Evolutionary conservation across 1,140 invertebrate species (phyloP), one percentile per base, ranked within the genome.

Genomic region (Ostrea edulis): DNA sequence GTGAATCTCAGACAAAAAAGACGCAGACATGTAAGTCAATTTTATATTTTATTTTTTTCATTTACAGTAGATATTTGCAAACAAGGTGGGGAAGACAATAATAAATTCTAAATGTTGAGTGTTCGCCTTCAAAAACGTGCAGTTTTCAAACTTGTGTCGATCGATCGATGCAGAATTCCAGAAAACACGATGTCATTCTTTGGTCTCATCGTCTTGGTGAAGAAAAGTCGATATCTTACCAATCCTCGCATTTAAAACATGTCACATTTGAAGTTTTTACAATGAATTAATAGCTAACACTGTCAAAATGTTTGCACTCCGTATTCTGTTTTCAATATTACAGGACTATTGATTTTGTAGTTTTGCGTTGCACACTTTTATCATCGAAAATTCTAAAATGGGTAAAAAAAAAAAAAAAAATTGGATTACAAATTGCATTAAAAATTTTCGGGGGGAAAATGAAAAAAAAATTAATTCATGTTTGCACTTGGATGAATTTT

Each of bases 1-100:
- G 89, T 89, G 89, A 89, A 89, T 89, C 89, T 87, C 89, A 89
- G 71, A 87, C 89, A 51, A 89, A 89, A 89, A 87, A 86, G 86
- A 89, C 89, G 62, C 86, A 87, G 51, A 87, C 86, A 54, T 89
- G 89, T 89, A 90, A 87, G 86, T 91, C 87, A 14, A 82, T 44
- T 52, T 77, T 58, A 55, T 29, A 22, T 11, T 44, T 52, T 83
- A 83, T 52, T 20, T n/a, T 82, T 52, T n/a, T 17, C 51, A 8
- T 83, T 20, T 8, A 53, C 4, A 53, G 35, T 44, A 44, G 14
- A 54, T 51, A 20, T 83, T 83, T 83, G 82, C 82, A 77, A 35
- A 77, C 68, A 77, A 25, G 68, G 14, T 62, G 58, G n/a, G 12
- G n/a, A 14, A 62, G n/a, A 17, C 7, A 14, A 44, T 44, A 44